These are phyloP conservation scores for Caranx ignobilis DNA, from an alignment of 2,113 vertebrate species.

Conservation along the genomic window DNA sequence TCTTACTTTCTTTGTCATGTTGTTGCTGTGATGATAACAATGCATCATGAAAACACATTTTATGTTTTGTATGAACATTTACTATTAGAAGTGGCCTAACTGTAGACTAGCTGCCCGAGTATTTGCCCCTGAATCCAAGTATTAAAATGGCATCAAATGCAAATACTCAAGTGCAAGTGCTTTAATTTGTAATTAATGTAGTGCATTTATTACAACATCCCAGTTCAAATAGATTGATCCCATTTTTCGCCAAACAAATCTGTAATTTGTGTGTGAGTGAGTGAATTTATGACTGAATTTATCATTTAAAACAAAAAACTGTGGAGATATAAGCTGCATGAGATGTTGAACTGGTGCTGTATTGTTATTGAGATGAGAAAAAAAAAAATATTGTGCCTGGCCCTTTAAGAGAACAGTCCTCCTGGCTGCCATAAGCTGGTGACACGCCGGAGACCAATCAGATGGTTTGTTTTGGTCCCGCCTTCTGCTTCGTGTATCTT, in stretches of 20 bases:
- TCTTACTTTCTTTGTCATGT: not conserved
- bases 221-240: not conserved
- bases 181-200: not conserved
- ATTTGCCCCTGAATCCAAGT: not conserved
- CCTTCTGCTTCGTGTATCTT: constrained; percentile 65
- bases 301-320: not conserved
- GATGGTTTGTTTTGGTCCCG: constrained; percentile 80
- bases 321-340: not conserved
- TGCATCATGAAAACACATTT: not conserved
- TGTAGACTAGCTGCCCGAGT: not conserved
- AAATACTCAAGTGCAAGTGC: not conserved
- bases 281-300: not conserved
- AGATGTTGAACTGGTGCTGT: constrained; percentile 35
- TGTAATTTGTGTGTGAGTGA: not conserved
- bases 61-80: not conserved
- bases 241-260: not conserved
- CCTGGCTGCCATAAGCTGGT: constrained; percentile 66
- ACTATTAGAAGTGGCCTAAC: too few species aligned
- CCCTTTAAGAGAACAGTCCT: constrained; percentile 73
- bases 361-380: constrained; percentile 29
- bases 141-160: not conserved
- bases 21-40: not conserved
- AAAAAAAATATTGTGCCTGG: constrained; percentile 19
- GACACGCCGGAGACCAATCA: constrained; percentile 73
- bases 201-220: not conserved